These are phyloP conservation scores for Mormyrus iriodes DNA, from an alignment of 2,113 vertebrate species.

Conservation along the genomic window DNA sequence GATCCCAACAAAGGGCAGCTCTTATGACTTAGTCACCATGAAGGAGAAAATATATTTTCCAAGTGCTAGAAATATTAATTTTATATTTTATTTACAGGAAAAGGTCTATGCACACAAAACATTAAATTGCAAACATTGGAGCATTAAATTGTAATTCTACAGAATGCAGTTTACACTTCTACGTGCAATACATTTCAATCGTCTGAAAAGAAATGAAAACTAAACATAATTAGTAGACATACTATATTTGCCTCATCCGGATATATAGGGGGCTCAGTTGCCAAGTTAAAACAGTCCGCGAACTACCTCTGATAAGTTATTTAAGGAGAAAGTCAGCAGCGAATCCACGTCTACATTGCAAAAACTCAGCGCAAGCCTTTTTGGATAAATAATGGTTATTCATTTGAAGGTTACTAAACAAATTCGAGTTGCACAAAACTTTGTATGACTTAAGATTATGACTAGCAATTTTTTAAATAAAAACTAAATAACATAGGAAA, in stretches of 20 bases:
- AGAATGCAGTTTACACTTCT: not conserved
- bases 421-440: not conserved
- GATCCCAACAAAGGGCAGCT: not conserved
- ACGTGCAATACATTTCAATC: not conserved
- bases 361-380: not conserved
- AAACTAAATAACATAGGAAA: not conserved
- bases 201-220: not conserved
- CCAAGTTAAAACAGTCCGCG: not conserved
- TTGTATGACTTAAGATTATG: not conserved
- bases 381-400: not conserved
- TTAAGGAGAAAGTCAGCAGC: not conserved
- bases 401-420: not conserved
- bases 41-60: not conserved
- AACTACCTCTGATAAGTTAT: not conserved
- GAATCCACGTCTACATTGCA: not conserved
- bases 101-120: not conserved
- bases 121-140: not conserved
- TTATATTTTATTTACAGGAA: not conserved
- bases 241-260: not conserved
- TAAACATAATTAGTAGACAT: not conserved
- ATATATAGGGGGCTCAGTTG: not conserved
- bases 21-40: not conserved
- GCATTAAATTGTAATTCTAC: not conserved
- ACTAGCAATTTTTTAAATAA: not conserved
- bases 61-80: not conserved